Base-by-base conservation (phyloP, 1,140 invertebrate species). In the Limonius californicus region DNA sequence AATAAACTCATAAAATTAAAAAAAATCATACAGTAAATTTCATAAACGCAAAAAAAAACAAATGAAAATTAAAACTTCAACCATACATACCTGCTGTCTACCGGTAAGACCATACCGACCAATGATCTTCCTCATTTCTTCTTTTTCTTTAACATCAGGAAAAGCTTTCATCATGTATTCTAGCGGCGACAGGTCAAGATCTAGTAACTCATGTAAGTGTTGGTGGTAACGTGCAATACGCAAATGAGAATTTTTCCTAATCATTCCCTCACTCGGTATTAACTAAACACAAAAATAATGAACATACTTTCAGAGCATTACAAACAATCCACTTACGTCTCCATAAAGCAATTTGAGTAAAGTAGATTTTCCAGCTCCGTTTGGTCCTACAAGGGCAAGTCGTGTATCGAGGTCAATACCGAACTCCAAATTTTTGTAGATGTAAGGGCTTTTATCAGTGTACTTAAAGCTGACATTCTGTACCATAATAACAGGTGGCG, bases 91-190 rank as follows among this genome's bases (percentile, higher is more conserved):
- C 82, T 99, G 97, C 77, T 99, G 96, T 70, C 94, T 85, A 21
- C 74, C 97, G 15, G 96, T 95, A 2, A 99, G 79, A 14, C 97
- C 97, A 77, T 98, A 99, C 62, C 97, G 84, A 1, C 98, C 98
- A 72, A 99, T 97, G 65, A 99, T 99, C 80, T 97, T 98, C 55
- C 98, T 83, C 96, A 99, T 99, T 76, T 99, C 97, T 80, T 99
- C 98, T 27, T 90, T 87, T 78, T 99, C 98, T 71, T 98, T 98
- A 1, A 99, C 89, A 16, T 97, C 94, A 0, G 98, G 97, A 76
- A 97, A 99, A 65, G 88, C 85, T 72, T 89, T 90, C 90, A 99
- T 90, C 97, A 99, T 99, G 74, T 98, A 99, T 64, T 99, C 97
- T 9, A 99, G 78, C 6, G 98, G 96, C 15, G 94, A 95, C 57